A percentile compares a stretch with the other conserved stretches of the same genome.
Evolutionary conservation across 2,113 vertebrate species (phyloP).

Genomic region (Macaca mulatta): DNA sequence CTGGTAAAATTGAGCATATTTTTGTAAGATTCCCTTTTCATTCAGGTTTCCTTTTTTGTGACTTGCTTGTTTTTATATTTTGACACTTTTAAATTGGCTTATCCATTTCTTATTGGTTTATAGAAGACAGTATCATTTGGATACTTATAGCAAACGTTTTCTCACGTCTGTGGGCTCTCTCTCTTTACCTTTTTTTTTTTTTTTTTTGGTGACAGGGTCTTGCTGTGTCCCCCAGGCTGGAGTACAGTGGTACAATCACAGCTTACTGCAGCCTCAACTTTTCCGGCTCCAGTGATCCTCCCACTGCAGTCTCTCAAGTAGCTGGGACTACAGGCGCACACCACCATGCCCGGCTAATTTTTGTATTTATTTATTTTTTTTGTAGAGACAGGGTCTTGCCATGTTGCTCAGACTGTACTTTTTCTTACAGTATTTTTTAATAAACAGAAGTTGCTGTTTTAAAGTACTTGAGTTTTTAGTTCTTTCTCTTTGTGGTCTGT

Average conservation of each 20-base stretch:
- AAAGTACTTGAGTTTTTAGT: conserved; percentile 33
- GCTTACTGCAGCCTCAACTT: no score
- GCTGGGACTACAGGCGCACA: no score
- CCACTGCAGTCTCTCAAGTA: no score
- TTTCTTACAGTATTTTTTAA: background rate
- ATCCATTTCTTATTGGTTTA: conserved; percentile 7
- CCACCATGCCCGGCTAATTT: no score
- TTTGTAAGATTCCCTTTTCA: background rate
- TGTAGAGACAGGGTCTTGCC: no score
- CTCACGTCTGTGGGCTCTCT: background rate
- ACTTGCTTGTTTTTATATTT: conserved; percentile 35
- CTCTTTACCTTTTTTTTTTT: background rate
- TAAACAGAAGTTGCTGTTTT: background rate
- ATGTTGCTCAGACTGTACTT: no score
- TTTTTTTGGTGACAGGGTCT: background rate
- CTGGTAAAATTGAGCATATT: background rate
- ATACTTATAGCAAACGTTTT: conserved; percentile 11
- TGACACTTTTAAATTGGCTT: background rate
- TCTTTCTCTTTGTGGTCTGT: conserved; percentile 4
- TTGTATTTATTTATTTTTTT: no score
- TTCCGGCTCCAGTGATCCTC: no score
- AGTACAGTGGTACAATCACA: no score
- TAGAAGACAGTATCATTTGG: background rate
- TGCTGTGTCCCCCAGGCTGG: no score
- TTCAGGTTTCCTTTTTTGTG: background rate